Conservation (phyloP, 2,113 vertebrate genomes). For the Budorcas taxicolor region DNA sequence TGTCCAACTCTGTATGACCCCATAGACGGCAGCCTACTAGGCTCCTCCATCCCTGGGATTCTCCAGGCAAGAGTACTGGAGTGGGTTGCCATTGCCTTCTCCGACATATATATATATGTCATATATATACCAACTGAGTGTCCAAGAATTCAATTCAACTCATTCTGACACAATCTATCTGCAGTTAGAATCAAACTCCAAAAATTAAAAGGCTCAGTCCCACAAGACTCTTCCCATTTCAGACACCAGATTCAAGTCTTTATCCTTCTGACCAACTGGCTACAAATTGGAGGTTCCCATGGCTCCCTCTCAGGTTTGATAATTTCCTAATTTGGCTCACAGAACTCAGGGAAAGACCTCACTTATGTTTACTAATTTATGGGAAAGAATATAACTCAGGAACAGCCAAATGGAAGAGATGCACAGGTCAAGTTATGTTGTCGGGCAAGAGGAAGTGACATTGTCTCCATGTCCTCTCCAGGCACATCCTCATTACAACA, state of each 20-base stretch:
- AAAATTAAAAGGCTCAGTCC: not conserved
- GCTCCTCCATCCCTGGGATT: too few species aligned
- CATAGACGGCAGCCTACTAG: too few species aligned
- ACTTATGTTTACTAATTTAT: not conserved
- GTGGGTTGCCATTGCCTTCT: too few species aligned
- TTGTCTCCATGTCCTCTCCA: not conserved
- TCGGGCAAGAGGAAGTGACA: too few species aligned
- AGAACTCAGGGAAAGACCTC: not conserved
- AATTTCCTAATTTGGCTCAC: not conserved
- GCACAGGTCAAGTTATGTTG: not conserved
- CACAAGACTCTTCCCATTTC: not conserved
- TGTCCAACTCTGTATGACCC: too few species aligned
- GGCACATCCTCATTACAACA: not conserved
- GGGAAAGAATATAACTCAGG: not conserved
- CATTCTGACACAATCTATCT: not conserved
- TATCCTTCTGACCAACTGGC: not conserved
- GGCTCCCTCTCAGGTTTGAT: not conserved
- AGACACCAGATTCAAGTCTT: not conserved
- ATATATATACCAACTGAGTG: not conserved
- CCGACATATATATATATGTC: too few species aligned
- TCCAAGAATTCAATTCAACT: not conserved
- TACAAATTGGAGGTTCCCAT: not conserved
- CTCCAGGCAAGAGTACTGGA: too few species aligned
- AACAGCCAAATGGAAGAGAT: not conserved
- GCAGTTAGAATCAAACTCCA: not conserved